A percentile compares a stretch with the other conserved stretches of the same genome.
phyloP scores from a whole-genome alignment of 2,113 vertebrate genomes.

The Dasyurus viverrinus region DNA sequence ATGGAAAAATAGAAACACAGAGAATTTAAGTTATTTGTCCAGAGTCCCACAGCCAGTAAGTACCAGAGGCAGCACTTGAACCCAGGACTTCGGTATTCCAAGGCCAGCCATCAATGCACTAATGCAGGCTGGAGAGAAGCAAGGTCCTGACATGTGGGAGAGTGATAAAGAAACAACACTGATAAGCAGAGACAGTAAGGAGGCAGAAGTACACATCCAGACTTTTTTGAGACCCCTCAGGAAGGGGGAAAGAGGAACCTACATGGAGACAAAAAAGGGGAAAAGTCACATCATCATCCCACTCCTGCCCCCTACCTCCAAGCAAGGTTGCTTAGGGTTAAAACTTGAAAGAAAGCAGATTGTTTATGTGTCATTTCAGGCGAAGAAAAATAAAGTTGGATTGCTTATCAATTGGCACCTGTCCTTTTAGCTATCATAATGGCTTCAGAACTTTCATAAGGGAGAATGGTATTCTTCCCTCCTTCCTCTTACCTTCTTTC shows the following conservation, averaged over 20 bases:
- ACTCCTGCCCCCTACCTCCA: neutral
- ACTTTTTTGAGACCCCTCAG: neutral
- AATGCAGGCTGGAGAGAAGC: constrained; percentile 31
- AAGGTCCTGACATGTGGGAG: constrained; percentile 37
- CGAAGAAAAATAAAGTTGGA: neutral
- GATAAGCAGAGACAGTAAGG: neutral
- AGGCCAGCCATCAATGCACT: too few relatives aligned
- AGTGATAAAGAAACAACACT: constrained; percentile 23
- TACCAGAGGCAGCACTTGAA: too few relatives aligned
- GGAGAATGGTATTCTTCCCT: neutral
- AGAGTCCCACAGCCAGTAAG: too few relatives aligned
- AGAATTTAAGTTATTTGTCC: neutral
- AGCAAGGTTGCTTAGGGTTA: neutral
- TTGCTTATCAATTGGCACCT: constrained; percentile 14
- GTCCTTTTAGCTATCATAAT: neutral
- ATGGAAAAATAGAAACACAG: too few relatives aligned
- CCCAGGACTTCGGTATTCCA: too few relatives aligned
- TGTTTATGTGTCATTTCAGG: constrained; percentile 16
- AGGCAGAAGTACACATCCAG: neutral
- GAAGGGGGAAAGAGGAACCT: neutral
- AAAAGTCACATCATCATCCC: neutral
- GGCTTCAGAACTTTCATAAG: constrained; percentile 22
- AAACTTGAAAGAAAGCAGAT: constrained; percentile 16
- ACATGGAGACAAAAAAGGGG: neutral
- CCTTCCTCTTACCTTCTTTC: neutral